These are phyloP conservation scores for Spermophilus dauricus DNA, from an alignment of 2,113 vertebrate species.

Conservation along the genomic window DNA sequence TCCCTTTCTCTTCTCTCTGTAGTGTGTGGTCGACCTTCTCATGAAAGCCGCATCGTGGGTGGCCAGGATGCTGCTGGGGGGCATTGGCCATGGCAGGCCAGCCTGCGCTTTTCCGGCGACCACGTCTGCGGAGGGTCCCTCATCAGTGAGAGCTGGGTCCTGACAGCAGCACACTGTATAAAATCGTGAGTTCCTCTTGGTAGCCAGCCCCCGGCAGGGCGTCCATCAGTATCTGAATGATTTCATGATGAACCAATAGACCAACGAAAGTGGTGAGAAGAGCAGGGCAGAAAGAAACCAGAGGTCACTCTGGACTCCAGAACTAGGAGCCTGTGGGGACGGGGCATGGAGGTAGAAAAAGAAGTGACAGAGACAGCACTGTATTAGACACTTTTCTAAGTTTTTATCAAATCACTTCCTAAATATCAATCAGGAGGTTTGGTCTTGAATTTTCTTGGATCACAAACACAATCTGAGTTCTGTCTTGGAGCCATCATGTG, in stretches of 20 bases:
- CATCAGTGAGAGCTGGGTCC: slow-evolving; percentile 57
- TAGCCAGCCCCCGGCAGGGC: not conserved
- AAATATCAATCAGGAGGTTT: not conserved
- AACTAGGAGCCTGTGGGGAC: not conserved
- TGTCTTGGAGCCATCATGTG: not conserved
- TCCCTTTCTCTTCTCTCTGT: not conserved
- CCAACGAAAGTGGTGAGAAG: not conserved
- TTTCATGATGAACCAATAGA: not conserved
- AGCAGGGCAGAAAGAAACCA: not conserved
- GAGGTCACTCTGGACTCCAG: not conserved
- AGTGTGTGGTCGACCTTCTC: slow-evolving; percentile 61
- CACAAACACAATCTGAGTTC: not conserved
- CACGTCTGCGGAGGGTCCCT: slow-evolving; percentile 58
- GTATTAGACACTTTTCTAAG: not conserved
- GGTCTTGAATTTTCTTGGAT: not conserved
- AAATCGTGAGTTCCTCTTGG: not conserved
- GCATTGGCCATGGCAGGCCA: slow-evolving; percentile 74
- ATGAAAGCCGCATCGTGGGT: not conserved
- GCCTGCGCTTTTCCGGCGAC: fast-evolving
- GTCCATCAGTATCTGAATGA: not conserved
- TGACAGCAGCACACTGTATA: slow-evolving; percentile 70
- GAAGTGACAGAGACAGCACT: not conserved
- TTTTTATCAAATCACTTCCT: slow-evolving; percentile 16
- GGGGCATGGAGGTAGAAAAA: not conserved
- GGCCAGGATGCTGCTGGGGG: not conserved